phyloP scores from a whole-genome alignment of 2,888 invertebrate species.

The Eupithecia subumbrata region DNA sequence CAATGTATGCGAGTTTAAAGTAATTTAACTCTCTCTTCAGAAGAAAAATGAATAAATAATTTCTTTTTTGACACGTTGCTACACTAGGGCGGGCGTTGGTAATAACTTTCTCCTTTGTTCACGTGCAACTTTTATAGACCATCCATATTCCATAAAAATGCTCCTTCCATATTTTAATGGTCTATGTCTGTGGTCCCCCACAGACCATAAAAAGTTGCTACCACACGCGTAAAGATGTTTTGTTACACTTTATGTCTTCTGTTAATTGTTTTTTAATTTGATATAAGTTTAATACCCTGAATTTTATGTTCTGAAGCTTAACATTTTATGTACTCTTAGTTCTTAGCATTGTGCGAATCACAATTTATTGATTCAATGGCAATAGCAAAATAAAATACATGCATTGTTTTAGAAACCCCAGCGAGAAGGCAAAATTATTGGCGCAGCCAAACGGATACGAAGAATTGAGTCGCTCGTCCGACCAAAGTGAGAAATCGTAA shows the following conservation, averaged over 20 bases:
- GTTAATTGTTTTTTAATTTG: conserved; percentile 28
- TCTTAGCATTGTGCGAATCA: background rate
- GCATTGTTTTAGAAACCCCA: background rate
- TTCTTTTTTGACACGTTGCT: conserved; percentile 2
- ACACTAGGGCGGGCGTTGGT: background rate
- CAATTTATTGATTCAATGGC: background rate
- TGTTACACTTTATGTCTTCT: conserved; percentile 37
- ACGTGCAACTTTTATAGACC: conserved; percentile 33
- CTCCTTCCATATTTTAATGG: conserved; percentile 46
- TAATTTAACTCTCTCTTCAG: background rate
- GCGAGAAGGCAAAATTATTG: background rate
- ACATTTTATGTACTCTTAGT: background rate
- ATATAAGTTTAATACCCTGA: conserved; percentile 11
- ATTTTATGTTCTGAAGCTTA: conserved; percentile 9
- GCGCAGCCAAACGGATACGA: background rate
- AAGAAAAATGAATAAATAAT: background rate
- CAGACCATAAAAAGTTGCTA: conserved; percentile 58
- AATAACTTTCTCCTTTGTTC: conserved; percentile 22
- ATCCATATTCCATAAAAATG: conserved; percentile 46
- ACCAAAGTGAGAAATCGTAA: background rate
- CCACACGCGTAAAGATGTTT: conserved; percentile 40
- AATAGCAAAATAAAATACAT: too few species aligned
- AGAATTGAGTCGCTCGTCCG: background rate
- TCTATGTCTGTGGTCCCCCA: conserved; percentile 55
- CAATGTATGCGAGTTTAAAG: background rate